Base-by-base conservation (phyloP, 2,113 vertebrate species). In the Verasper variegatus region DNA sequence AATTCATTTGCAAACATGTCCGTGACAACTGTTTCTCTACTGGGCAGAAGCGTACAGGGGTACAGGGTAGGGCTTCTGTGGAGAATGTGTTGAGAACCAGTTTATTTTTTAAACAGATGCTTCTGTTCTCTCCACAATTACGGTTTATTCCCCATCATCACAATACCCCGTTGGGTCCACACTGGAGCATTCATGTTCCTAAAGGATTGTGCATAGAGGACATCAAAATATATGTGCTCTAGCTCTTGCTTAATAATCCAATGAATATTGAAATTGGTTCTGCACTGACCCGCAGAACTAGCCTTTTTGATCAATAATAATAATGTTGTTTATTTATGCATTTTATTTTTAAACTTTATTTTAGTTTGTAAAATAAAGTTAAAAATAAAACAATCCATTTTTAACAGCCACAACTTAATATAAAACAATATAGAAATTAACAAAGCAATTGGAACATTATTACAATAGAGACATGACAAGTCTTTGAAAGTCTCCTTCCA, bases 1-100 rank as follows among this genome's bases (percentile, higher is more conserved):
- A 68, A 80, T 79, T 65, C 62, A 27, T 85, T 84, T 49, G 71
- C 55, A 79, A 81, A 62, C 45, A 62, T 52, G 35, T 71, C 59
- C 14, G 23, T 27, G n/a, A 66, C 15, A 63, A 7, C 35, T 47
- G 17, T 24, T 68, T 81, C 27, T 79, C 6, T 66, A 40, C 47
- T 42, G 63, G 54, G 54, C 15, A 17, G 17, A 18, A 1, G 7
- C n/a, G 17, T 7, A 20, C 51, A 52, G 51, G 51, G 18, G 5
- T 7, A 20, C 51, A 52, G 51, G 51, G 7, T 8, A 9, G 51
- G 51, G 51, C 40, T 52, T 18, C 13, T 37, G 26, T 37, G 35
- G 27, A 69, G 47, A 20, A 20, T 67, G 24, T 63, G n/a, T 14
- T 40, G 27, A 76, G 58, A 59, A 9, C 4, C 21, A n/a, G 52